phyloP scores from a whole-genome alignment of 2,797 vertebrate species.

The Amblyopsis hoosieri region DNA sequence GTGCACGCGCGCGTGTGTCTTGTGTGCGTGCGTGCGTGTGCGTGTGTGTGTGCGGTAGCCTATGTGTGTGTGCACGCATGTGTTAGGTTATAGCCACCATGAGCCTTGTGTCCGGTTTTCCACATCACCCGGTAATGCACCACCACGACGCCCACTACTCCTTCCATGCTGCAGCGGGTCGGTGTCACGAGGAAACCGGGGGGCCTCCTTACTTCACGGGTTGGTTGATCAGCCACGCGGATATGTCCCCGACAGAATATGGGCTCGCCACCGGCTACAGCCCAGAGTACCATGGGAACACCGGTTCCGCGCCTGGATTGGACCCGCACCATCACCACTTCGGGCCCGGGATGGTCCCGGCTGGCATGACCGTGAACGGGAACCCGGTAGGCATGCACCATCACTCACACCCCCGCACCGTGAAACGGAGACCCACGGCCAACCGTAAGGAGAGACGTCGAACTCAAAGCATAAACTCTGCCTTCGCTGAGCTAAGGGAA shows the following conservation, averaged over 20 bases:
- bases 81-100: slow-evolving; percentile 69
- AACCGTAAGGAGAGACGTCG: slow-evolving; percentile 97
- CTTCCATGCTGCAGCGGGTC: slow-evolving; percentile 84
- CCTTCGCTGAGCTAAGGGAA: slow-evolving; percentile 95
- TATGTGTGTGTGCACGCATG: slow-evolving; percentile 1
- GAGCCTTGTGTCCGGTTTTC: slow-evolving; percentile 95
- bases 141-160: slow-evolving; percentile 91
- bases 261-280: slow-evolving; percentile 69
- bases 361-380: slow-evolving; percentile 58
- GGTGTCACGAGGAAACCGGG: slow-evolving; percentile 88
- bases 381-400: slow-evolving; percentile 55
- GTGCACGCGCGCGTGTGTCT: neutral
- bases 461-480: slow-evolving; percentile 99
- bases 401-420: slow-evolving; percentile 85
- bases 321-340: slow-evolving; percentile 64
- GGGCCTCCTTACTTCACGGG: slow-evolving; percentile 94
- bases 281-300: slow-evolving; percentile 68
- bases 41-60: neutral
- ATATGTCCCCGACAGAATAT: slow-evolving; percentile 95
- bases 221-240: slow-evolving; percentile 95
- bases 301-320: slow-evolving; percentile 45
- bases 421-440: slow-evolving; percentile 93
- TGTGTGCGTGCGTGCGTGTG: neutral
- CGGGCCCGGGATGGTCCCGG: slow-evolving; percentile 54
- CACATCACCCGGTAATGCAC: slow-evolving; percentile 96